Evolutionary conservation across 2,797 vertebrate genomes (phyloP).

Genomic region (Scyliorhinus canicula): DNA sequence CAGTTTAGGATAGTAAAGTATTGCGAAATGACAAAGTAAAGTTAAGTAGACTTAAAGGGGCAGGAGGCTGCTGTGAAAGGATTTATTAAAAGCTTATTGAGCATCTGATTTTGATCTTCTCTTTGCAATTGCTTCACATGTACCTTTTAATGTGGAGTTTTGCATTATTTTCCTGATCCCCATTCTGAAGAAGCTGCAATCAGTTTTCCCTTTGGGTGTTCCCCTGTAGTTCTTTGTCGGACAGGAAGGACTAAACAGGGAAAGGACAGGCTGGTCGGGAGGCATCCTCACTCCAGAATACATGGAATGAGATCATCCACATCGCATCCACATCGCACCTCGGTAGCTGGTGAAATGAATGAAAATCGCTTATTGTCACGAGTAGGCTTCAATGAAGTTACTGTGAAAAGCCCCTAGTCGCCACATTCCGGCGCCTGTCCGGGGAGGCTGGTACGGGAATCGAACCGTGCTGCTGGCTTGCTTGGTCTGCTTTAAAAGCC

Average conservation of each 20-base stretch:
- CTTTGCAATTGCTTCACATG: background rate
- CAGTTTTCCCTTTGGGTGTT: background rate
- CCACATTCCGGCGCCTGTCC: too few relatives aligned
- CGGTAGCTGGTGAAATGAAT: background rate
- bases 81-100: background rate
- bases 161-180: background rate
- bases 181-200: background rate
- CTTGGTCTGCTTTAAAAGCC: too few relatives aligned
- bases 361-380: too few relatives aligned
- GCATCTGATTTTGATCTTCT: background rate
- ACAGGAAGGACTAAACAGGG: background rate
- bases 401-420: too few relatives aligned
- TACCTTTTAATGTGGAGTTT: background rate
- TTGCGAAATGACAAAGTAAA: background rate
- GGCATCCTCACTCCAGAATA: background rate
- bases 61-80: background rate
- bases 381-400: too few relatives aligned
- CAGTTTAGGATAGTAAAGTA: background rate
- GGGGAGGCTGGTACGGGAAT: too few relatives aligned
- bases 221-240: background rate
- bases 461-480: too few relatives aligned
- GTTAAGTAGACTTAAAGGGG: background rate
- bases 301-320: background rate
- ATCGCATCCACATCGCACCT: too few relatives aligned
- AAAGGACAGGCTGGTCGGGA: background rate